Conservation (phyloP, 2,113 vertebrate species). For the Grallaria varia region DNA sequence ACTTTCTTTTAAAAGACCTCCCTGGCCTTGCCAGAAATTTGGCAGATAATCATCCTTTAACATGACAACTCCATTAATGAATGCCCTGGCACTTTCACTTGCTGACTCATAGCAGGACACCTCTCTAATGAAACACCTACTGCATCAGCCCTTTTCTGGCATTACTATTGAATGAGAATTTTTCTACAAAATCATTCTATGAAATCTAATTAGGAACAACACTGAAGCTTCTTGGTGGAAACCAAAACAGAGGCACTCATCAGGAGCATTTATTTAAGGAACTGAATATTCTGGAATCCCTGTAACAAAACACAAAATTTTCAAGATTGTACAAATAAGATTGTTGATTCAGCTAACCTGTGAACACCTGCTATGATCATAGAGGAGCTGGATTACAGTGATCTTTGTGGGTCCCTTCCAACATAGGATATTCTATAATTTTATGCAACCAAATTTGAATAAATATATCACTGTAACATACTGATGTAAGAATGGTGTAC, state of each 20-base stretch:
- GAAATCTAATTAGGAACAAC: background rate
- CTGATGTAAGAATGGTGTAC: background rate
- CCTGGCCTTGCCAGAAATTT: conserved; percentile 43
- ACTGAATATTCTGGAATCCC: background rate
- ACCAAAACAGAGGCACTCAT: background rate
- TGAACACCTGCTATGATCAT: background rate
- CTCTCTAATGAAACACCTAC: background rate
- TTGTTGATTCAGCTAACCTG: background rate
- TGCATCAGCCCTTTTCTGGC: background rate
- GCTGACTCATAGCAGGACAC: conserved; percentile 14
- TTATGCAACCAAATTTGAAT: background rate
- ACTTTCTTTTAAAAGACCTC: conserved; percentile 9
- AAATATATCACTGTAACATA: background rate
- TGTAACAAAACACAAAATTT: background rate
- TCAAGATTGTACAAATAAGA: background rate
- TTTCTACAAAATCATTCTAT: background rate
- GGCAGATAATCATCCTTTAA: conserved; percentile 54
- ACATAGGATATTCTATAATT: background rate
- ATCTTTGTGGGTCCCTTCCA: background rate
- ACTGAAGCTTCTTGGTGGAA: background rate
- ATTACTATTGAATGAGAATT: background rate
- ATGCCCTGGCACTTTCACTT: background rate
- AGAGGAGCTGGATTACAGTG: background rate
- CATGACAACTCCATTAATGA: conserved; percentile 54
- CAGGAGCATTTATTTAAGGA: background rate